Evolutionary conservation across 2,888 invertebrate species (phyloP).

Genomic region (Xestia c-nigrum): DNA sequence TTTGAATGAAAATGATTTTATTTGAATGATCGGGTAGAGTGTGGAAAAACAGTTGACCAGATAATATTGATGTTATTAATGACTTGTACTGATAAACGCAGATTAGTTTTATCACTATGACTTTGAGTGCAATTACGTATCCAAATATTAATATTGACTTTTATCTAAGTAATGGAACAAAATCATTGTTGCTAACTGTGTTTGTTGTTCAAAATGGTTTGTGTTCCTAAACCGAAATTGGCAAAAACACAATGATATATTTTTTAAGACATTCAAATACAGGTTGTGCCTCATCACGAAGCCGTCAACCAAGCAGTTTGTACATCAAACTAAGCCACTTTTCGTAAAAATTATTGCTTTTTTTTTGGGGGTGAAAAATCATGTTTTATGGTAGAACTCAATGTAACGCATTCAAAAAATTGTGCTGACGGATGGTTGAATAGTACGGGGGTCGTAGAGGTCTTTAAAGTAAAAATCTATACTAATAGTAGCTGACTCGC

Average conservation of each 20-base stretch:
- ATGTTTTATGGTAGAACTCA: no score
- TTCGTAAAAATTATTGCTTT: no score
- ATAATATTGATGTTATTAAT: background rate
- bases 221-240: slow-evolving; percentile 17
- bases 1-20: background rate
- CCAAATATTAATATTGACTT: background rate
- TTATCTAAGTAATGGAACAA: slow-evolving; percentile 7
- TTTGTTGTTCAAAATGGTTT: background rate
- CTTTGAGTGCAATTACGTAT: background rate
- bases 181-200: no score
- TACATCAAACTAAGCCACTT: no score
- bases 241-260: background rate
- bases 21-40: background rate
- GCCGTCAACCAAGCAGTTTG: no score
- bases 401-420: no score
- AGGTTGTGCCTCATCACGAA: no score
- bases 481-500: no score
- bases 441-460: no score
- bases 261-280: background rate
- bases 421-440: no score
- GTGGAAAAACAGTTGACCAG: background rate
- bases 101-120: slow-evolving; percentile 14
- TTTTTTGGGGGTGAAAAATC: no score
- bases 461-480: no score
- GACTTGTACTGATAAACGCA: slow-evolving; percentile 2